A percentile compares a stretch with the other conserved stretches of the same genome.
These are phyloP conservation scores for Romanogobio albipinnatus DNA, from an alignment of 2,113 vertebrate species.

Conservation along the genomic window DNA sequence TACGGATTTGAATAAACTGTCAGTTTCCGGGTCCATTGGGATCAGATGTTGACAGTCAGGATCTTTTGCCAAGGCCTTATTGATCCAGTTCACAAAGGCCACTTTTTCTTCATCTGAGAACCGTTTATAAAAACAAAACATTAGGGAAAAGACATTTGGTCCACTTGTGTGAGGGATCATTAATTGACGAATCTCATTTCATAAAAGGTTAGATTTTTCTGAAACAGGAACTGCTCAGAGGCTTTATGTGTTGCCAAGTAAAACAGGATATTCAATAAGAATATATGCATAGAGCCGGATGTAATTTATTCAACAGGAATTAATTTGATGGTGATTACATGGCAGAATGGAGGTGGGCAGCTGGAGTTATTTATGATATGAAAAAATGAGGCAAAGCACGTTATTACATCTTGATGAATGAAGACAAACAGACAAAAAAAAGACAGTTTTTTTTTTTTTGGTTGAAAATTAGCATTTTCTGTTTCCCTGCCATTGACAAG, in stretches of 20 bases:
- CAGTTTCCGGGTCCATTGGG: conserved; percentile 86
- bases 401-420: background rate
- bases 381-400: background rate
- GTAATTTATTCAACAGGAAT: background rate
- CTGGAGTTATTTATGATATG: no score
- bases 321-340: background rate
- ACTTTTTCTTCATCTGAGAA: conserved; percentile 95
- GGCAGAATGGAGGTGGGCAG: background rate
- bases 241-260: background rate
- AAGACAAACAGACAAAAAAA: no score
- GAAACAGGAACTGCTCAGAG: background rate
- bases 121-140: conserved; percentile 29
- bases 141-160: conserved; percentile 24
- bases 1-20: conserved; percentile 90
- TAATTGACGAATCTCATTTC: conserved; percentile 2
- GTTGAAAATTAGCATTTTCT: no score
- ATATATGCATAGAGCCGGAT: background rate
- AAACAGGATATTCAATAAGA: background rate
- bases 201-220: background rate
- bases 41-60: conserved; percentile 89
- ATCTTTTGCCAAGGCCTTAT: conserved; percentile 91
- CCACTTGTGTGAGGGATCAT: conserved; percentile 7
- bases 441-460: no score
- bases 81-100: conserved; percentile 98
- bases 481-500: no score